phyloP scores from a whole-genome alignment of 1,140 invertebrate species.

The Sminthurides bifidus region DNA sequence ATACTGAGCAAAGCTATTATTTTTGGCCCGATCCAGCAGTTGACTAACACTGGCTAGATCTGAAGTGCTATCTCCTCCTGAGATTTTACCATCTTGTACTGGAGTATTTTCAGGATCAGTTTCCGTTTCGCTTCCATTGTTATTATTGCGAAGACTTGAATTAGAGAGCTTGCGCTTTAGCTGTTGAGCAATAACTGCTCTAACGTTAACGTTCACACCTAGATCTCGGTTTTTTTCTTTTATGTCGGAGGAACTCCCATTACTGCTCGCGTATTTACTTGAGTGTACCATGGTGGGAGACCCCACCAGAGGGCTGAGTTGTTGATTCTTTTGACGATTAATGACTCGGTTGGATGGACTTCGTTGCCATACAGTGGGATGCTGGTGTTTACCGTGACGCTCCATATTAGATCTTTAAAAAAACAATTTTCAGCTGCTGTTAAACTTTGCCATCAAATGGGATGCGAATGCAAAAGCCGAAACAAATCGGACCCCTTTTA shows the following conservation, averaged over 20 bases:
- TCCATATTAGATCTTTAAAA: slow-evolving; percentile 69
- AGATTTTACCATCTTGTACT: slow-evolving; percentile 8
- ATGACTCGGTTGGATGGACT: slow-evolving; percentile 31
- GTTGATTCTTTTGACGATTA: slow-evolving; percentile 45
- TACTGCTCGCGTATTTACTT: slow-evolving; percentile 17
- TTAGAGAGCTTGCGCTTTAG: slow-evolving; percentile 46
- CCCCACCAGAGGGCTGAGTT: slow-evolving; percentile 26
- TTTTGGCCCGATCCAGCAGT: slow-evolving; percentile 64
- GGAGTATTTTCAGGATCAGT: slow-evolving; percentile 32
- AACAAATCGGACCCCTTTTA: no score
- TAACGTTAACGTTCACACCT: slow-evolving; percentile 55
- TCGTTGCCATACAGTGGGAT: slow-evolving; percentile 64
- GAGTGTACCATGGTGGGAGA: slow-evolving; percentile 26
- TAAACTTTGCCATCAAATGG: not conserved
- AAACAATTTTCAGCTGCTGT: not conserved
- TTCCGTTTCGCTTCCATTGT: slow-evolving; percentile 31
- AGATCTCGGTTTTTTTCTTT: slow-evolving; percentile 11
- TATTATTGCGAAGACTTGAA: slow-evolving; percentile 16
- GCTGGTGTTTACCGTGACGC: slow-evolving; percentile 82
- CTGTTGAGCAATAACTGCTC: slow-evolving; percentile 65
- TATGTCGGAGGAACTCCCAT: not conserved
- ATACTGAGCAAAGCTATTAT: slow-evolving; percentile 49
- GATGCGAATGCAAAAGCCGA: no score
- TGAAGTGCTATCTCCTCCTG: slow-evolving; percentile 30
- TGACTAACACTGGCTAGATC: slow-evolving; percentile 65